phyloP scores from a whole-genome alignment of 1,140 invertebrate species.

The Diplogasteroides magnus region DNA sequence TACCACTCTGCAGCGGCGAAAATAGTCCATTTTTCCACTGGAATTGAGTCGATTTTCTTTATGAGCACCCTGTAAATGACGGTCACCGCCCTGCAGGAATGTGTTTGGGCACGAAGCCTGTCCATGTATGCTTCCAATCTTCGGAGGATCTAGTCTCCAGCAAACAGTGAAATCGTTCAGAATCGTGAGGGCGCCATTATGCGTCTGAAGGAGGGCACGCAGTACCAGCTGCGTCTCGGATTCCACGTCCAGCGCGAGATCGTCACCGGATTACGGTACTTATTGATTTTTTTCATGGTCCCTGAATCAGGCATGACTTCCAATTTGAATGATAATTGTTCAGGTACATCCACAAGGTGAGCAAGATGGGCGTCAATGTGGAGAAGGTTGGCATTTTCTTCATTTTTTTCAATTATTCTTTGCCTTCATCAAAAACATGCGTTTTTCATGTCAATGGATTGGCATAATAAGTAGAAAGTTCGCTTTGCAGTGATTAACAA shows the following conservation, averaged over 20 bases:
- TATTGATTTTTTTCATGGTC: slow-evolving; percentile 4
- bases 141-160: too few relatives aligned
- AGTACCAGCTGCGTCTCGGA: neutral
- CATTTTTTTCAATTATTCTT: neutral
- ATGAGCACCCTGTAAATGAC: too few relatives aligned
- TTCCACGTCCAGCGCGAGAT: slow-evolving; percentile 8
- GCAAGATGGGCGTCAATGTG: neutral
- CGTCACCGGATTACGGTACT: slow-evolving; percentile 7
- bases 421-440: too few relatives aligned
- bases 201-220: neutral
- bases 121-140: too few relatives aligned
- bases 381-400: neutral
- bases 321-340: neutral
- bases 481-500: neutral
- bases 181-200: neutral
- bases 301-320: too few relatives aligned
- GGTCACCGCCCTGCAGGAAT: too few relatives aligned
- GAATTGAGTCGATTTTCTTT: too few relatives aligned
- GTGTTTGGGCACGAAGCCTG: too few relatives aligned
- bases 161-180: neutral
- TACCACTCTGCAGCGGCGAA: too few relatives aligned
- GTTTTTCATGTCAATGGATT: too few relatives aligned
- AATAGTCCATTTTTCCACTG: too few relatives aligned
- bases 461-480: neutral
- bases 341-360: neutral